Base-by-base conservation (phyloP, 2,113 vertebrate genomes). In the Talpa occidentalis region DNA sequence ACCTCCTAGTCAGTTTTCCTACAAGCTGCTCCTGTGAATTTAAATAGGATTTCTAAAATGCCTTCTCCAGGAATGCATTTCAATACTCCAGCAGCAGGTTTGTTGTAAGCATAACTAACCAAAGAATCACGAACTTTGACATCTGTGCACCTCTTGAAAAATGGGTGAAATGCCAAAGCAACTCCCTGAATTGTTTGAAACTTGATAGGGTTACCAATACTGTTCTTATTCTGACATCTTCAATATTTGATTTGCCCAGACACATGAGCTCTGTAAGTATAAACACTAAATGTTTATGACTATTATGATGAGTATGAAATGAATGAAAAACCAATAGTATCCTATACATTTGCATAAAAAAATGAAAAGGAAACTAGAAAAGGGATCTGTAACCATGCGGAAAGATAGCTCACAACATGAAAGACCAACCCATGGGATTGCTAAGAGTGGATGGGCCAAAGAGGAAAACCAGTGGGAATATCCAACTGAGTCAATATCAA, bases 151-250 rank as follows among this genome's bases (percentile, higher is more conserved):
- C 30, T 1, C 42, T 62, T 17, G 35, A 69, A 62, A 80, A 60
- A 42, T 24, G 32, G 42, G 54, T 24, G 66, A 35, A 73, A 14
- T 10, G 1, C 47, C 44, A 56, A 44, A 72, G 62, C n/a, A 42
- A 26, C 22, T 49, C n/a, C 49, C 15, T 2, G 5, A 5, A 32
- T 11, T 22, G 17, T 32, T 73, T 12, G 17, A 7, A 15, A 7
- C 7, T 35, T n/a, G 6, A 1, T 1, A 3, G n/a, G 19, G 11
- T 30, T 47, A 22, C 7, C n/a, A 14, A 5, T 24, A 19, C 7
- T 40, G 28, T 15, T 12, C 2, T 73, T 32, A 67, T 10, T 28
- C 42, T 2, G 3, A 28, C 16, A 30, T 40, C 14, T 40, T 49
- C 67, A 24, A 4, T 5, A 11, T 32, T 14, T 32, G 32, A 17